phyloP scores from a whole-genome alignment of 2,888 invertebrate genomes.

The Nowickia ferox region DNA sequence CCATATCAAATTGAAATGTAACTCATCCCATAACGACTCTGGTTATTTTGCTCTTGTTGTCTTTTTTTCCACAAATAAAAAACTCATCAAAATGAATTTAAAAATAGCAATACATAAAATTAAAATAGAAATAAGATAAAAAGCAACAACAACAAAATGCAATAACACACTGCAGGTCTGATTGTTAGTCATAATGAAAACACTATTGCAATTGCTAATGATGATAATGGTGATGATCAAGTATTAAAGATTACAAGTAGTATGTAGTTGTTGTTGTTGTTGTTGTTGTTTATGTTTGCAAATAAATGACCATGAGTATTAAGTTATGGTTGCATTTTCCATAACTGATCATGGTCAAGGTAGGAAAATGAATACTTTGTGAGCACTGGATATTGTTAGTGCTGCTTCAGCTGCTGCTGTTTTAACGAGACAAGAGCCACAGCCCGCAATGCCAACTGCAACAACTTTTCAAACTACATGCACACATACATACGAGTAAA shows the following conservation, averaged over 20 bases:
- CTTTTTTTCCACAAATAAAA: background rate
- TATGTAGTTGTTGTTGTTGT: background rate
- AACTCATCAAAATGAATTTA: constrained; percentile 12
- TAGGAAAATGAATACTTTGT: constrained; percentile 58
- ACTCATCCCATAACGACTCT: constrained; percentile 20
- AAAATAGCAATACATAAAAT: constrained; percentile 50
- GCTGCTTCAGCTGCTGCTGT: constrained; percentile 18
- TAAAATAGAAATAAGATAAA: constrained; percentile 26
- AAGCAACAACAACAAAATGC: background rate
- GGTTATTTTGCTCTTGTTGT: constrained; percentile 11
- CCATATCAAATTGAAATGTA: constrained; percentile 60
- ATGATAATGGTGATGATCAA: constrained; percentile 36
- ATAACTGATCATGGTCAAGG: constrained; percentile 70
- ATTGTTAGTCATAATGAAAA: constrained; percentile 20
- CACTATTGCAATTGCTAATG: constrained; percentile 12
- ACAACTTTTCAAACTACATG: constrained; percentile 58
- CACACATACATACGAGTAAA: background rate
- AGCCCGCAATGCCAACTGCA: constrained; percentile 61
- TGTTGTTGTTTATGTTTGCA: constrained; percentile 12
- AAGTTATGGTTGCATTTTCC: constrained; percentile 61
- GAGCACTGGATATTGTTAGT: constrained; percentile 17
- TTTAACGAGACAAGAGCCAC: constrained; percentile 35
- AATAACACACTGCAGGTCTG: constrained; percentile 19
- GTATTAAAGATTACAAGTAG: constrained; percentile 22
- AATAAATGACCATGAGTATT: constrained; percentile 62